Evolutionary conservation across 2,113 vertebrate species (phyloP), one percentile per base, ranked within the genome.

Genomic region (Phycodurus eques): DNA sequence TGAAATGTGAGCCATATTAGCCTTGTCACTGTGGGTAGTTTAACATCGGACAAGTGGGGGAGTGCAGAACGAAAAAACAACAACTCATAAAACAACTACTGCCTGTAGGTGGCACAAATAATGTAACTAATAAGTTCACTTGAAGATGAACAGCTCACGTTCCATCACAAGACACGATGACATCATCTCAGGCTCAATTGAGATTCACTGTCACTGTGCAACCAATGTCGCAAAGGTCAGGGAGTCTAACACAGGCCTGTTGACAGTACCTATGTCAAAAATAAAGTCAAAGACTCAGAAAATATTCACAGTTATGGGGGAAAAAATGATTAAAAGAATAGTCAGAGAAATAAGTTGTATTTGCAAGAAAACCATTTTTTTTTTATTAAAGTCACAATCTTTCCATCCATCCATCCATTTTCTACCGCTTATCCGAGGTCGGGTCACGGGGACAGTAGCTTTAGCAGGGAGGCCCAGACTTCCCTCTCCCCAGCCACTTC

Each of bases 41-140:
- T 62, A 57, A 49, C 60, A 54, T 73, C 76, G 75, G 77, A 79
- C 67, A 66, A 66, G 61, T 65, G 67, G 64, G 76, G 75, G 74
- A 85, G 76, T 82, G 68, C 31, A 31, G 11, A 12, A 54, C 44
- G 43, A 54, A 51, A 69, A 12, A 80, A 39, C 61, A 68, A 53
- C 57, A 57, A 46, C 49, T 56, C 71, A 79, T 74, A 87, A 87
- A 85, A 74, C 73, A 72, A 65, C 60, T 56, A 71, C 74, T 78
- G 61, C 13, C 56, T 66, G 71, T 73, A 53, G 70, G 76, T 46
- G 71, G 61, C 60, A 70, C 15, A 69, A 78, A 82, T 62, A 81
- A 71, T 79, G 39, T 80, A 83, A 66, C 79, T 76, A 72, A 71
- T 14, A 76, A 35, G 15, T 19, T 33, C 31, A 39, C 59, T 61